Base-by-base conservation (phyloP, 2,113 vertebrate species). In the Rissa tridactyla region DNA sequence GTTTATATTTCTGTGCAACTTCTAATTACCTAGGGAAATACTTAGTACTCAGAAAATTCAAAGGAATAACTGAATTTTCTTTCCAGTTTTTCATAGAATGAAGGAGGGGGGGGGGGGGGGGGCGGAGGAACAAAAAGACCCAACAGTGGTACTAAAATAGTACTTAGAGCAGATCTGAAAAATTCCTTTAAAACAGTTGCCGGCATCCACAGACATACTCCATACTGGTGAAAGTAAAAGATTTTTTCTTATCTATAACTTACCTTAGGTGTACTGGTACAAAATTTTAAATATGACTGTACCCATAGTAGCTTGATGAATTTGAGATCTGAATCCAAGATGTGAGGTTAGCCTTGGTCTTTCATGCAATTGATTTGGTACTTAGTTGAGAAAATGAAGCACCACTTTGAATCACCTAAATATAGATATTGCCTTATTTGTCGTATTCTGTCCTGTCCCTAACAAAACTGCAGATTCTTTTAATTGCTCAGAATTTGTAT, bases 91-190 rank as follows among this genome's bases (percentile, higher is more conserved):
- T 60, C 22, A 47, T 8, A 55, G 15, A n/a, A 7, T 13, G 8
- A 47, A 68, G 21, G 6, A 5, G 4, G 5, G 3, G 9, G 12
- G 3, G 15, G 38, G 8, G 18, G 44, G 10, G 2, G 5, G 7
- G 30, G 13, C 36, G 16, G 29, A 46, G 12, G 15, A 84, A 34
- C 5, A 51, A 21, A 87, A 79, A 8, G 15, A 66, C 8, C 4
- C 7, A 58, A 9, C 1, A 34, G 5, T 36, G 5, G 26, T 40
- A 47, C 20, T n/a, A 40, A 40, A 80, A 23, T 23, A 79, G 23
- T 40, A 13, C 0, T 0, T 34, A 54, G 7, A 30, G 1, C 9
- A 69, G 46, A 64, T 12, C 5, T n/a, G 23, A 82, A 92, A 72
- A 79, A 47, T 16, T 60, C 0, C 30, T 15, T 51, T 32, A n/a